Conservation (phyloP, 37 sponge, comb jelly and placozoan species). For the Ephydatia muelleri region DNA sequence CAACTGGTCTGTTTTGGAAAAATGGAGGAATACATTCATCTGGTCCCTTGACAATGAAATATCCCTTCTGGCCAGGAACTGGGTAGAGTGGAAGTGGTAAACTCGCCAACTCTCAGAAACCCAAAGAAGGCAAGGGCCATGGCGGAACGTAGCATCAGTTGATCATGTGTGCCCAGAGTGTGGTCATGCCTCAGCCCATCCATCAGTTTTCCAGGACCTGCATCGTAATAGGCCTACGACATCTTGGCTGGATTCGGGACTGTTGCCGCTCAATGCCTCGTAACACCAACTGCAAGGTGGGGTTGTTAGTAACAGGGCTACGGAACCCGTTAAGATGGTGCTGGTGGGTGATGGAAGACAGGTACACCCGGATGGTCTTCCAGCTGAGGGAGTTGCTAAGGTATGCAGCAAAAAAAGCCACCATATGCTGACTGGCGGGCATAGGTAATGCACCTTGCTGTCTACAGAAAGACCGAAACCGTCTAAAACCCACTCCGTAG, state of each 20-base stretch:
- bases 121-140: conserved; percentile 31
- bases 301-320: conserved; percentile 21
- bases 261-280: conserved; percentile 24
- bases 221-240: conserved; percentile 17
- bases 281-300: conserved; percentile 8
- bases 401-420: conserved; percentile 21
- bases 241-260: not conserved
- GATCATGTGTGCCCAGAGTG: conserved; percentile 3
- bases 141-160: conserved; percentile 13
- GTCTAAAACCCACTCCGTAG: conserved; percentile 20
- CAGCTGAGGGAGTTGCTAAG: conserved; percentile 7
- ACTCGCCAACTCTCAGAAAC: conserved; percentile 25
- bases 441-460: conserved; percentile 2
- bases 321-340: conserved; percentile 21
- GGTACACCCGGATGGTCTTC: conserved; percentile 34
- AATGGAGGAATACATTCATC: not conserved
- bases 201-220: conserved; percentile 2
- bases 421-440: conserved; percentile 20
- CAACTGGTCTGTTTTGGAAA: conserved; percentile 39
- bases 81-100: not conserved
- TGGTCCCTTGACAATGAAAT: not conserved
- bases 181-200: not conserved
- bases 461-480: conserved; percentile 15
- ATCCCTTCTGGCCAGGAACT: not conserved
- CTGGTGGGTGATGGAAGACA: conserved; percentile 13